Evolutionary conservation across 2,888 invertebrate species (phyloP).

Genomic region (Stratiomys singularior): DNA sequence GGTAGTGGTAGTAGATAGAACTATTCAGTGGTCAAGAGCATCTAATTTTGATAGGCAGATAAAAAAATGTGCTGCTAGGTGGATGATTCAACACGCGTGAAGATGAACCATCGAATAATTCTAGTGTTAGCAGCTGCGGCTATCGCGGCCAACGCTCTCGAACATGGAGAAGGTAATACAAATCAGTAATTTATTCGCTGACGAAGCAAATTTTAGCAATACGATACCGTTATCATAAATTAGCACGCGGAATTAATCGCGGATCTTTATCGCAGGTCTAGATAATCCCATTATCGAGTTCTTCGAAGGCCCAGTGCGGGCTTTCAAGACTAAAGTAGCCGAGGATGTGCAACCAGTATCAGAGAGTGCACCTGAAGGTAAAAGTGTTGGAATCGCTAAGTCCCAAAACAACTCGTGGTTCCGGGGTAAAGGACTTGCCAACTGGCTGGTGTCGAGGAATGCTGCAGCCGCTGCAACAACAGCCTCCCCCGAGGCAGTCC

Average conservation of each 20-base stretch:
- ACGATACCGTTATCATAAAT: conserved; percentile 17
- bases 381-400: conserved; percentile 14
- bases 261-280: conserved; percentile 9
- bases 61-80: conserved; percentile 40
- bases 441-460: conserved; percentile 17
- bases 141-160: conserved; percentile 23
- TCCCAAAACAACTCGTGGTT: conserved; percentile 23
- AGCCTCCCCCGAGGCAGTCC: conserved; percentile 17
- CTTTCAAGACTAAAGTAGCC: conserved; percentile 46
- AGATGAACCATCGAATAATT: conserved; percentile 19
- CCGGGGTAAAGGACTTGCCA: conserved; percentile 31
- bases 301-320: conserved; percentile 50
- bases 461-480: conserved; percentile 17
- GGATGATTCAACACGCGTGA: neutral
- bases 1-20: conserved; percentile 50
- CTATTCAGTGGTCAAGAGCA: conserved; percentile 16
- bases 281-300: conserved; percentile 51
- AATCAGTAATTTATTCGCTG: neutral
- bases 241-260: neutral
- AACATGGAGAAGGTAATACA: conserved; percentile 39
- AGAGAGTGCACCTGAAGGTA: conserved; percentile 46
- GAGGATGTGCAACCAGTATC: conserved; percentile 44
- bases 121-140: conserved; percentile 19
- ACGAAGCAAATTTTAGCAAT: neutral
- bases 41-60: neutral